Conservation (phyloP, 2,797 vertebrate species). For the Peromyscus aztecus region DNA sequence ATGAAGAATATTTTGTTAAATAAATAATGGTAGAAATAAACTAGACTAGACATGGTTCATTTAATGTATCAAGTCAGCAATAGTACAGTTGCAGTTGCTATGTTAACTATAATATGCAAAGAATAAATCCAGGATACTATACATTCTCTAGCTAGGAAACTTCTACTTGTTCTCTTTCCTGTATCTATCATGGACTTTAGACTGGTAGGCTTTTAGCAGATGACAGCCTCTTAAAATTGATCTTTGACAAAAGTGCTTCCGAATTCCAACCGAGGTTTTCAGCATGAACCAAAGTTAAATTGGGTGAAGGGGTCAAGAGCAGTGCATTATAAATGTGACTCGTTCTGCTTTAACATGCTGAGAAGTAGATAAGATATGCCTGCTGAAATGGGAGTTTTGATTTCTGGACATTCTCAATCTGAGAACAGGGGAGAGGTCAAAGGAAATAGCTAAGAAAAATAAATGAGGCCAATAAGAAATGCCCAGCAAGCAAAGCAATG, state of each 20-base stretch:
- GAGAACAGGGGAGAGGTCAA: conserved; percentile 20
- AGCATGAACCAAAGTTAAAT: conserved; percentile 7
- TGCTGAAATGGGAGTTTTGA: conserved; percentile 42
- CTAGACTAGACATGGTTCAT: neutral
- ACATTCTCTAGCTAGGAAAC: conserved; percentile 1
- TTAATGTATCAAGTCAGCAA: neutral
- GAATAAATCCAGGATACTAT: neutral
- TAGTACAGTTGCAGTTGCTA: neutral
- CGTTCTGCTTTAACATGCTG: conserved; percentile 35
- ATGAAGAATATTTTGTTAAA: conserved; percentile 11
- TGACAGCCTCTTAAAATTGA: conserved; percentile 40
- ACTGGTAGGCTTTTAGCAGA: conserved; percentile 28
- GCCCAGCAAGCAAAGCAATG: neutral
- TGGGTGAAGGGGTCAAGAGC: neutral
- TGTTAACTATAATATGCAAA: conserved; percentile 13
- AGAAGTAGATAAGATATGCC: conserved; percentile 1
- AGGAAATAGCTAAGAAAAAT: conserved; percentile 58
- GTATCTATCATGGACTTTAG: conserved; percentile 19
- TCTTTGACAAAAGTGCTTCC: conserved; percentile 51
- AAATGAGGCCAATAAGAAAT: conserved; percentile 11
- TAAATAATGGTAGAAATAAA: neutral
- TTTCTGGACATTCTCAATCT: conserved; percentile 51
- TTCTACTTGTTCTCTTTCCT: neutral
- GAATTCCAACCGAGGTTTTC: conserved; percentile 36
- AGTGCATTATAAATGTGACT: conserved; percentile 19